A percentile compares a stretch with the other conserved stretches of the same genome.
Evolutionary conservation across 2,113 vertebrate species (phyloP).

Genomic region (Damaliscus lunatus): DNA sequence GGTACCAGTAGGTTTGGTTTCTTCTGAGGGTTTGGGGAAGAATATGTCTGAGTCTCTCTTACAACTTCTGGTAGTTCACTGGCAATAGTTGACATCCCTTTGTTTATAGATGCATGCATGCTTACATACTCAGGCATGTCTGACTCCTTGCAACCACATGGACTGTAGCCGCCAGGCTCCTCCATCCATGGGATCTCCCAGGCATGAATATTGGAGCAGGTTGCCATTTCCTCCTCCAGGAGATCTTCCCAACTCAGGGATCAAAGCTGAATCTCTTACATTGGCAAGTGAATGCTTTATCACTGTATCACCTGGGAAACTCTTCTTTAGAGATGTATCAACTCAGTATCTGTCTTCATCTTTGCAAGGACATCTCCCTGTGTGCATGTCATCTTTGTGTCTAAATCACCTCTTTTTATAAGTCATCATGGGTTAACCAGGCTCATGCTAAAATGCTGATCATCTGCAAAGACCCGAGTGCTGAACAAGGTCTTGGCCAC

Average conservation of each 20-base stretch:
- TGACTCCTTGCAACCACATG: not conserved
- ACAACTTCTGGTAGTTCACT: accelerated
- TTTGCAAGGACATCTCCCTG: accelerated
- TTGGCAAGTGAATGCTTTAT: not conserved
- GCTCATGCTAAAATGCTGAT: not conserved
- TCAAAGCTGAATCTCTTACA: not conserved
- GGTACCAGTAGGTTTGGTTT: not conserved
- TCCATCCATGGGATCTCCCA: not conserved
- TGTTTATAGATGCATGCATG: not conserved
- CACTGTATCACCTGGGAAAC: not conserved
- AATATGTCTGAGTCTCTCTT: not conserved
- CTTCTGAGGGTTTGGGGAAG: not conserved
- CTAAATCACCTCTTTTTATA: not conserved
- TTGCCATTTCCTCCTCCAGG: not conserved
- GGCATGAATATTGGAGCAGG: not conserved
- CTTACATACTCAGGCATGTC: not conserved
- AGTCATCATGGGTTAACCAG: not conserved
- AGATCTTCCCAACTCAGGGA: not conserved
- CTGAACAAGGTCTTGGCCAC: not conserved
- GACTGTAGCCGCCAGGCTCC: not conserved
- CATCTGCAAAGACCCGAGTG: not conserved
- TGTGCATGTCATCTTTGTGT: not conserved
- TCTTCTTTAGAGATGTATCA: not conserved
- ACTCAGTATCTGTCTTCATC: not conserved
- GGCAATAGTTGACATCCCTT: not conserved